A percentile compares a stretch with the other conserved stretches of the same genome.
These are phyloP conservation scores for Fringilla coelebs DNA, from an alignment of 2,797 vertebrate genomes.

Conservation along the genomic window DNA sequence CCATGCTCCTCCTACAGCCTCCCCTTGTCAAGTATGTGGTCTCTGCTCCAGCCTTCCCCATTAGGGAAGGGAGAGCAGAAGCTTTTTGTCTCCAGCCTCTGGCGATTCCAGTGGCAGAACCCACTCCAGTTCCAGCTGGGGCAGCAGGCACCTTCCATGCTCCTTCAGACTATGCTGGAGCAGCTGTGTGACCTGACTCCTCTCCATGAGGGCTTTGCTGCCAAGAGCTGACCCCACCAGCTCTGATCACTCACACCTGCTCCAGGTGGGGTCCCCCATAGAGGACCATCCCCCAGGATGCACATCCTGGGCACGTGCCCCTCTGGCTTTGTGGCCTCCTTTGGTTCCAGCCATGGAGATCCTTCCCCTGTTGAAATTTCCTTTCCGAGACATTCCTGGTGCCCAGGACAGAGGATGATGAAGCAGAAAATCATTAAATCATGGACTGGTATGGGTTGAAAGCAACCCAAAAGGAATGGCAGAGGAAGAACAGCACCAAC, in stretches of 20 bases:
- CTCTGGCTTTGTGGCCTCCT: not conserved
- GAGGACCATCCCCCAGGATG: not conserved
- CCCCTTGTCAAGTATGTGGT: not conserved
- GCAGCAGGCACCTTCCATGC: not conserved
- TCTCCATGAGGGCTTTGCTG: not conserved
- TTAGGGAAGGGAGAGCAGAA: not conserved
- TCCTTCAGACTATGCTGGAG: not conserved
- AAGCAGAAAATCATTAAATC: not conserved
- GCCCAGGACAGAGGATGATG: not conserved
- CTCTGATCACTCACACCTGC: not conserved
- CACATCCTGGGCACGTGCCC: not conserved
- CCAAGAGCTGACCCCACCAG: not conserved
- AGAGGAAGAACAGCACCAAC: not conserved
- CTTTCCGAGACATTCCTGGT: accelerated
- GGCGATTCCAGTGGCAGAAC: not conserved
- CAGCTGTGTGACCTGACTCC: not conserved
- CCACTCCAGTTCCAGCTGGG: not conserved
- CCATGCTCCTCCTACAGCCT: not conserved
- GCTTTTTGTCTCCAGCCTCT: accelerated
- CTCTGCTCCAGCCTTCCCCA: not conserved
- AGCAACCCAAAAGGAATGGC: not conserved
- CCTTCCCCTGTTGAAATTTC: not conserved
- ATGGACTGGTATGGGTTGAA: not conserved
- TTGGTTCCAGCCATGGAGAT: not conserved
- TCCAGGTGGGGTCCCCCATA: not conserved